Evolutionary conservation across 2,113 vertebrate species (phyloP).

Genomic region (Cepphus grylle): DNA sequence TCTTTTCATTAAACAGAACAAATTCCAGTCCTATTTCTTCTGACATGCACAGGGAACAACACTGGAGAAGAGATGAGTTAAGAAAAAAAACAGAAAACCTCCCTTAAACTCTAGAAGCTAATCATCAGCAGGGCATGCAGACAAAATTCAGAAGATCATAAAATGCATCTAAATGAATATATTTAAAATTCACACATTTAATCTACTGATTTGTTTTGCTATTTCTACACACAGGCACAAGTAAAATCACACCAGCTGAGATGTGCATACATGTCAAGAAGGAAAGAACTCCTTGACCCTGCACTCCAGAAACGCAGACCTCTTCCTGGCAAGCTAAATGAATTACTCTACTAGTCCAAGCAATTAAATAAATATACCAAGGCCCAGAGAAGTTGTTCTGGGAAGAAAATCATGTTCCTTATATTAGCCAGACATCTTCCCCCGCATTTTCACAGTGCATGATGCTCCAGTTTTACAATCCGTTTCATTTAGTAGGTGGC

Average conservation of each 20-base stretch:
- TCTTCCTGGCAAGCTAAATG: conserved; percentile 34
- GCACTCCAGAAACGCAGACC: conserved; percentile 22
- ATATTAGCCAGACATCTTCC: background rate
- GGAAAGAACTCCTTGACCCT: conserved; percentile 42
- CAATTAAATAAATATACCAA: conserved; percentile 39
- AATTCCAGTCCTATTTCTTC: conserved; percentile 46
- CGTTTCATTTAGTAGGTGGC: background rate
- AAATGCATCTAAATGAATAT: background rate
- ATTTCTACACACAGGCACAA: background rate
- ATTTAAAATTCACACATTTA: background rate
- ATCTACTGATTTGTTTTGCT: background rate
- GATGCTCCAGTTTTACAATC: background rate
- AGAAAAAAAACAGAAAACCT: background rate
- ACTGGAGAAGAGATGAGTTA: background rate
- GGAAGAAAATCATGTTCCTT: conserved; percentile 2
- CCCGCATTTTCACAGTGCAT: background rate
- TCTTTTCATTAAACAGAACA: conserved; percentile 57
- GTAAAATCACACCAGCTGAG: background rate
- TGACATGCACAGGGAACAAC: background rate
- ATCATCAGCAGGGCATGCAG: background rate
- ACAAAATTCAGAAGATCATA: background rate
- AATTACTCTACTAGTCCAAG: background rate
- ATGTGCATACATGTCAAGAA: background rate
- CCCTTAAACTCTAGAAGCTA: background rate
- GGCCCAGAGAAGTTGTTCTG: background rate